Evolutionary conservation across 2,888 invertebrate genomes (phyloP), one percentile per base, ranked within the genome.

Genomic region (Polydrusus pterygomalis): DNA sequence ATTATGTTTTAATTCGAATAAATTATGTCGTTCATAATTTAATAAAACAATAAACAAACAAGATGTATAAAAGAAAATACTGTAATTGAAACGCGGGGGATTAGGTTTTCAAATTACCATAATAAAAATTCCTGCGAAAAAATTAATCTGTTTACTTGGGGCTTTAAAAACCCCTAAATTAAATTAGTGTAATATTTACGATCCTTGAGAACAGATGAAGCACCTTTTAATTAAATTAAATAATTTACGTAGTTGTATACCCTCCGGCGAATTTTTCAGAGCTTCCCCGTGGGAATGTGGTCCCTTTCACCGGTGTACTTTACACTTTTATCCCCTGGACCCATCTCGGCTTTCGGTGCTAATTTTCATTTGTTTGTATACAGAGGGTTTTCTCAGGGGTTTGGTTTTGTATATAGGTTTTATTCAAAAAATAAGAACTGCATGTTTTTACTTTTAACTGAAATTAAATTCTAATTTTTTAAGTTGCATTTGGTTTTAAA

Each of bases 181-280:
- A 78, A 78, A 77, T 78, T 76, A 76, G 75, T 69, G 74, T 76
- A 74, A 78, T 79, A 79, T 79, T 79, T 79, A 79, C 77, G 79
- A 70, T 69, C 68, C 69, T 54, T 47, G 56, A 62, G 74, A 63
- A 54, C 72, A 67, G 77, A 63, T 75, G 70, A 69, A 82, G 80
- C 82, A 83, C 84, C 83, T 81, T 83, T 83, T 84, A 84, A 85
- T 85, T 83, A 85, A 85, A 85, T 85, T 84, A 85, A 85, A 85
- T 85, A 85, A 85, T 85, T 85, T 84, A 84, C 84, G 82, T 83
- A 81, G 82, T 81, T 45, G 47, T 54, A 40, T 13, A 58, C 56
- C 70, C 63, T 56, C 56, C 34, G 49, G 15, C 54, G 34, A 74
- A 70, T 74, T 74, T 74, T 74, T 51, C 62, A 70, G 54, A n/a